A percentile compares a stretch with the other conserved stretches of the same genome.
Conservation (phyloP, 2,888 invertebrate species). For the Thysanoteuthis rhombus region DNA sequence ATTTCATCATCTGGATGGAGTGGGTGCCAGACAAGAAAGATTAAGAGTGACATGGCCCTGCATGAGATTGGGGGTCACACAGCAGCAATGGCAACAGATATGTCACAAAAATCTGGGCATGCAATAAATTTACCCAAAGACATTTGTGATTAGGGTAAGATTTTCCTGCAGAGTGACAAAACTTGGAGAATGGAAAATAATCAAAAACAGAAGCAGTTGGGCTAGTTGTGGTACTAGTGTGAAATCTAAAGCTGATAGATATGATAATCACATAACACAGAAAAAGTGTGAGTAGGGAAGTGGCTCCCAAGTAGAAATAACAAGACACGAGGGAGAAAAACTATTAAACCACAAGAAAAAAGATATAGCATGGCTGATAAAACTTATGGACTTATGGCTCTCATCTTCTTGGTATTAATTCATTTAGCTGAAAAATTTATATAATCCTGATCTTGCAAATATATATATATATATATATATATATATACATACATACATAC, state of each 20-base stretch:
- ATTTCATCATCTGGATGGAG: background rate
- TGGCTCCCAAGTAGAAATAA: too few relatives aligned
- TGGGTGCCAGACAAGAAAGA: too few relatives aligned
- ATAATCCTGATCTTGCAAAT: background rate
- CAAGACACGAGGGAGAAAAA: background rate
- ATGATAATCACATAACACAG: background rate
- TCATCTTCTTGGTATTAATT: too few relatives aligned
- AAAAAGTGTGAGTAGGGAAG: background rate
- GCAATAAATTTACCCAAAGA: background rate
- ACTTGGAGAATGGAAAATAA: background rate
- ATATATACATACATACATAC: background rate
- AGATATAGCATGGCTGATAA: too few relatives aligned
- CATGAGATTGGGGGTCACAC: background rate
- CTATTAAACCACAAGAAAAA: too few relatives aligned
- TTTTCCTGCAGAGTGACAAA: background rate
- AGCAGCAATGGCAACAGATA: background rate
- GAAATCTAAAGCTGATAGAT: background rate
- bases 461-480: constrained; percentile 17
- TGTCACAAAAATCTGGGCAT: background rate
- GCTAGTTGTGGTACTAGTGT: background rate
- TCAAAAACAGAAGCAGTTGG: background rate
- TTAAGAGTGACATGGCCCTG: background rate
- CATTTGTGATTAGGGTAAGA: background rate
- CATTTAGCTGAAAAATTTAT: background rate
- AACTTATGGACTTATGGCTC: too few relatives aligned